Evolutionary conservation across 2,113 vertebrate genomes (phyloP), one percentile per base, ranked within the genome.

Genomic region (Pelvicachromis taeniatus): DNA sequence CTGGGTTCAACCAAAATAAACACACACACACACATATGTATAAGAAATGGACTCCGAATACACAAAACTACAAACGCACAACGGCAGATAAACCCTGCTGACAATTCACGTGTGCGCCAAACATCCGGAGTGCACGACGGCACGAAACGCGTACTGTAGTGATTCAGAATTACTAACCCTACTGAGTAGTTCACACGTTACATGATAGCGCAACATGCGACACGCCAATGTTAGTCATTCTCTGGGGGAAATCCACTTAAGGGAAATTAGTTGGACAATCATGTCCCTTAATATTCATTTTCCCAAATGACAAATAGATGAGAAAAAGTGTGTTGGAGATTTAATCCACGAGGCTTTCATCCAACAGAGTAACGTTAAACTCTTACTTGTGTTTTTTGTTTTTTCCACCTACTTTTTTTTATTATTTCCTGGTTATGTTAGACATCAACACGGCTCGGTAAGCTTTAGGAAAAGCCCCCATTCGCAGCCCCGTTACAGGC

Each of bases 371-470:
- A 42, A 10, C 4, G 10, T 42, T 42, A 4, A 42, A 12, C 10
- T 42, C 40, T 42, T 42, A 40, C 4, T 40, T 40, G 9, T 3
- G 38, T 31, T 31, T 31, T 31, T 31, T 31, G 6, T 31, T 31
- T 31, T 63, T 63, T 61, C 17, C 35, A 65, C 11, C 4, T 23
- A 65, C 35, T 9, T 68, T 68, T 68, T 26, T 12, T 23, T 42
- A 68, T 42, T 16, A 23, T 65, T 65, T 65, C 35, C 35, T 40
- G 61, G 61, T 40, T 40, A 65, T 21, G 35, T 65, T 65, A 40
- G 0, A 31, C 61, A 65, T 40, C 19, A 40, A 40, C 0, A 21
- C 1, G 0, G 35, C 12, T 65, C 14, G 2, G 35, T 23, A 35
- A 65, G 35, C 35, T 65, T 65, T 40, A 40, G 61, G 11, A 65